A percentile compares a stretch with the other conserved stretches of the same genome.
Evolutionary conservation across 2,113 vertebrate genomes (phyloP).

Genomic region (Ursus arctos): DNA sequence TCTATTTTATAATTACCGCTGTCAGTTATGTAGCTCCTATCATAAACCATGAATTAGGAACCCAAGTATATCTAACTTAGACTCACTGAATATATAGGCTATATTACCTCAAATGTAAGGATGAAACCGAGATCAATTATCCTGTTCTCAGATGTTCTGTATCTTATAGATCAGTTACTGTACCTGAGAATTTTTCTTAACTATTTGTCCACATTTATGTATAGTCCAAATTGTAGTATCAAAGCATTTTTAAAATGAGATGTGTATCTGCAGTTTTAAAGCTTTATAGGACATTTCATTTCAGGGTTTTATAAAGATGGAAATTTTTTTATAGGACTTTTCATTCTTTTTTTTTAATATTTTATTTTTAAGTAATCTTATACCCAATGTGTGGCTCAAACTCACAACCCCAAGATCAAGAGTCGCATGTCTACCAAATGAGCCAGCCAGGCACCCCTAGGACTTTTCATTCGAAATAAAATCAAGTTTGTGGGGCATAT

Average conservation of each 20-base stretch:
- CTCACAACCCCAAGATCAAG: background rate
- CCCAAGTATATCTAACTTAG: background rate
- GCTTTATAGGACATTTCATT: background rate
- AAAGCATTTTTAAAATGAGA: background rate
- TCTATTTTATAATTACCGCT: background rate
- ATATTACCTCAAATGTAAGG: background rate
- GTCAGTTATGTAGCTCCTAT: background rate
- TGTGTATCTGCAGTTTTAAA: background rate
- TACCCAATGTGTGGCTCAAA: background rate
- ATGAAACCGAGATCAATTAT: background rate
- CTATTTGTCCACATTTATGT: background rate
- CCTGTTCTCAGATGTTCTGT: background rate
- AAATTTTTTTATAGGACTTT: conserved; percentile 24
- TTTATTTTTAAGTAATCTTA: background rate
- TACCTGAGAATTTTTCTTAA: background rate
- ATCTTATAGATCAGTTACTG: background rate
- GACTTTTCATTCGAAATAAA: background rate
- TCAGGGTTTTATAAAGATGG: background rate
- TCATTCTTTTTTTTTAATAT: background rate
- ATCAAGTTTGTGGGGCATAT: background rate
- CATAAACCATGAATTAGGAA: background rate
- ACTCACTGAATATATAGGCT: background rate
- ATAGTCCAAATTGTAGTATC: background rate
- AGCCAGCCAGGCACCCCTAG: background rate
- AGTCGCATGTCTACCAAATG: background rate